phyloP scores from a whole-genome alignment of 2,113 vertebrate genomes.

The Protobothrops mucrosquamatus region DNA sequence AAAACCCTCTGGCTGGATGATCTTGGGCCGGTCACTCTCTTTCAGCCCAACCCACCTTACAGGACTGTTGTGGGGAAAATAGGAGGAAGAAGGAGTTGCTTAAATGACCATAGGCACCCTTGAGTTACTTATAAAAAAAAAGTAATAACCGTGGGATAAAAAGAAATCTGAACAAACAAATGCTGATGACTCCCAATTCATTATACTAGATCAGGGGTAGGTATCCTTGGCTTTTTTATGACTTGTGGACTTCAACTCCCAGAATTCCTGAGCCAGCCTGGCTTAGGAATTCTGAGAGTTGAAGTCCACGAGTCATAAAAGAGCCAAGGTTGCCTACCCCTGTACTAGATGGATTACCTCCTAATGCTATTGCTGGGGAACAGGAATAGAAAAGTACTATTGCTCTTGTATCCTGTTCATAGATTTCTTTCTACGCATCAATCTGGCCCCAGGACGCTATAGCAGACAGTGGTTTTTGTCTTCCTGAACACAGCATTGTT shows the following conservation, averaged over 20 bases:
- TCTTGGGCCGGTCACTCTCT: background rate
- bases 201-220: background rate
- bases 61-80: background rate
- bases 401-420: background rate
- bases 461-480: background rate
- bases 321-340: no score
- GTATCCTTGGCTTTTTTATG: no score
- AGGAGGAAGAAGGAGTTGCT: background rate
- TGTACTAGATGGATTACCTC: background rate
- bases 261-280: no score
- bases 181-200: background rate
- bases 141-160: background rate
- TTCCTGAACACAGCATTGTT: background rate
- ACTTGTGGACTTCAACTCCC: no score
- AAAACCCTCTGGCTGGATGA: background rate
- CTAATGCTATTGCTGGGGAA: background rate
- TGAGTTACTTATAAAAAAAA: background rate
- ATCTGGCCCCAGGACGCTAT: background rate
- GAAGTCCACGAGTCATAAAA: no score
- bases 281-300: no score
- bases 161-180: background rate
- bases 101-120: background rate
- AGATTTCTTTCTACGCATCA: background rate
- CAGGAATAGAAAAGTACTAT: background rate
- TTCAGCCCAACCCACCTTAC: background rate